Percentiles rank a stretch among this genome's conserved stretches.
Conservation (phyloP, 2,888 invertebrate species). For the Cerceris ruficornis region DNA sequence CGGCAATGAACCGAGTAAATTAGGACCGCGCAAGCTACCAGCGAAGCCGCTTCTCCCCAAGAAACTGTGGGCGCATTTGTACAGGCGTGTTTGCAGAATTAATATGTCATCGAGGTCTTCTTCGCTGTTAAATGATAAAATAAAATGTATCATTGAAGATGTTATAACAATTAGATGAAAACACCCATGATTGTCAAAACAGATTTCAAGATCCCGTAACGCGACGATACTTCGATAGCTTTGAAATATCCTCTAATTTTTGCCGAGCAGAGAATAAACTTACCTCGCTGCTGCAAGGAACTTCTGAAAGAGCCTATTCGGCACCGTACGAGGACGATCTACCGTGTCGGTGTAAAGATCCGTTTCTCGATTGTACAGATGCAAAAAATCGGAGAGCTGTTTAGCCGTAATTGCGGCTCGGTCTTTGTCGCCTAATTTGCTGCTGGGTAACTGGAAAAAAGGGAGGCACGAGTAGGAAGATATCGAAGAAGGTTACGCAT, state of each 20-base stretch:
- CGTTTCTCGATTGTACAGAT: constrained; percentile 92
- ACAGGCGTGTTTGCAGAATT: constrained; percentile 84
- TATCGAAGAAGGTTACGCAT: background rate
- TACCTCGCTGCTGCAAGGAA: constrained; percentile 85
- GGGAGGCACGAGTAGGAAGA: background rate
- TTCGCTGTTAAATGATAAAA: constrained; percentile 82
- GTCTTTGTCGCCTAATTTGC: constrained; percentile 90
- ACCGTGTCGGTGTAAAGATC: constrained; percentile 89
- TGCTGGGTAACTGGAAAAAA: constrained; percentile 85
- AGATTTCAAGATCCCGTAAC: too few relatives aligned
- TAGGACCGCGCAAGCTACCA: constrained; percentile 78
- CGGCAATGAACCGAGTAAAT: constrained; percentile 78
- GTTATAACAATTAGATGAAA: too few relatives aligned
- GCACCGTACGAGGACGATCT: constrained; percentile 85
- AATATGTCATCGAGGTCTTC: constrained; percentile 89
- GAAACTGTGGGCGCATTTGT: constrained; percentile 85
- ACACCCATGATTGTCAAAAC: too few relatives aligned
- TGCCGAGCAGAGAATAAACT: constrained; percentile 53
- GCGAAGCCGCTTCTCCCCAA: constrained; percentile 83
- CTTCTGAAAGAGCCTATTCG: constrained; percentile 84
- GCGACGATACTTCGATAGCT: too few relatives aligned
- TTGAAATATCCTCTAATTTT: background rate
- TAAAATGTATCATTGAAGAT: too few relatives aligned
- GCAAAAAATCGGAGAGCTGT: constrained; percentile 92
- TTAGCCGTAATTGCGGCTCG: constrained; percentile 92